These are phyloP conservation scores for Brienomyrus longianalis DNA, from an alignment of 2,113 vertebrate species.

Conservation along the genomic window DNA sequence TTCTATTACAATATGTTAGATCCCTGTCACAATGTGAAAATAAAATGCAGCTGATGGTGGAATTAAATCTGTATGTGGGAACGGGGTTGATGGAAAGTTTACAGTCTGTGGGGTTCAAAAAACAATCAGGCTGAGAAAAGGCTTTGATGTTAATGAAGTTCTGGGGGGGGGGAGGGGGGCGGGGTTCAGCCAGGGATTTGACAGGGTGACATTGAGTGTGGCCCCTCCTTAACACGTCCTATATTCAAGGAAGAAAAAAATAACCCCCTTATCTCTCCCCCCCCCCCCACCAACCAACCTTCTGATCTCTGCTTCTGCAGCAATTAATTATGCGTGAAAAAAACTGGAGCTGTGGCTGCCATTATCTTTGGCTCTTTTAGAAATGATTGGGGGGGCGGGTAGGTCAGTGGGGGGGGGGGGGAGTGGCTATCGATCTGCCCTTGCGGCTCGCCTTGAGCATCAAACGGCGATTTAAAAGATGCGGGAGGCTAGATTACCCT, in stretches of 20 bases:
- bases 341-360: constrained; percentile 21
- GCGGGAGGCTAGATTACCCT: constrained; percentile 22
- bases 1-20: not conserved
- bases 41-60: not conserved
- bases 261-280: not conserved
- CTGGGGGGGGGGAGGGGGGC: not conserved
- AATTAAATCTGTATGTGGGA: not conserved
- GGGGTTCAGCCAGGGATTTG: not conserved
- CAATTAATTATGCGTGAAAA: constrained; percentile 16
- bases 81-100: constrained; percentile 41
- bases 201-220: not conserved
- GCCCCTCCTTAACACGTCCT: not conserved
- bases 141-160: constrained; percentile 57
- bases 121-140: constrained; percentile 31
- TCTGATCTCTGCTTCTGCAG: not conserved
- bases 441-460: constrained; percentile 47
- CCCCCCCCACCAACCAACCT: not conserved
- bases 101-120: not conserved
- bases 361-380: constrained; percentile 23
- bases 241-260: not conserved
- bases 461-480: constrained; percentile 34
- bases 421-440: constrained; percentile 55
- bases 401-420: not conserved
- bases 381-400: constrained; percentile 29
- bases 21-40: not conserved